These are phyloP conservation scores for Aradophagus sp. DNA, from an alignment of 1,140 invertebrate genomes.

Conservation along the genomic window DNA sequence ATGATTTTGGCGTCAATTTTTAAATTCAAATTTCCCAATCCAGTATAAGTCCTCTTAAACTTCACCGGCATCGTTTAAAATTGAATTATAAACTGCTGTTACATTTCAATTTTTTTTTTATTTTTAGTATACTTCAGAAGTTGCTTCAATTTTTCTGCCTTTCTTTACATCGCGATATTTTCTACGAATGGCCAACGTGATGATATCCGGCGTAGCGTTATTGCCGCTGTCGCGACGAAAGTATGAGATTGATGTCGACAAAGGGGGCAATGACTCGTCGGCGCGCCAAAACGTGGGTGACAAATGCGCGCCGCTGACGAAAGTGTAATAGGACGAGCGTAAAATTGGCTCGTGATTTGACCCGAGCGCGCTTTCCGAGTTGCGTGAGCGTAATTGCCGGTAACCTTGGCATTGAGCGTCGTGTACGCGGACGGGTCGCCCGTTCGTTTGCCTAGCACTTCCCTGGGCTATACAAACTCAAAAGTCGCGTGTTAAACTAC, in stretches of 20 bases:
- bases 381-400: slow-evolving; percentile 60
- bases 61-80: too few species aligned
- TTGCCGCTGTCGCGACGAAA: slow-evolving; percentile 1
- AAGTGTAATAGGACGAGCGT: slow-evolving; percentile 40
- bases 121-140: too few species aligned
- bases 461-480: slow-evolving; percentile 20
- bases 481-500: slow-evolving; percentile 58
- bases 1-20: too few species aligned
- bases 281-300: slow-evolving; percentile 19
- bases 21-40: too few species aligned
- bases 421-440: slow-evolving; percentile 19
- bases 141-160: too few species aligned
- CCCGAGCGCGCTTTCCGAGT: slow-evolving; percentile 30
- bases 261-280: slow-evolving; percentile 39
- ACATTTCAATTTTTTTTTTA: too few species aligned
- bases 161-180: too few species aligned
- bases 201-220: too few species aligned
- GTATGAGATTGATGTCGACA: slow-evolving; percentile 31
- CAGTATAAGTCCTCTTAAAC: too few species aligned
- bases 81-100: too few species aligned
- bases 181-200: too few species aligned
- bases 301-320: slow-evolving; percentile 37
- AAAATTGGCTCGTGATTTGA: slow-evolving; percentile 28
- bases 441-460: slow-evolving; percentile 29
- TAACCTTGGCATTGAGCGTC: slow-evolving; percentile 61